These are phyloP conservation scores for Hemaris fuciformis DNA, from an alignment of 2,888 invertebrate genomes.

Conservation along the genomic window DNA sequence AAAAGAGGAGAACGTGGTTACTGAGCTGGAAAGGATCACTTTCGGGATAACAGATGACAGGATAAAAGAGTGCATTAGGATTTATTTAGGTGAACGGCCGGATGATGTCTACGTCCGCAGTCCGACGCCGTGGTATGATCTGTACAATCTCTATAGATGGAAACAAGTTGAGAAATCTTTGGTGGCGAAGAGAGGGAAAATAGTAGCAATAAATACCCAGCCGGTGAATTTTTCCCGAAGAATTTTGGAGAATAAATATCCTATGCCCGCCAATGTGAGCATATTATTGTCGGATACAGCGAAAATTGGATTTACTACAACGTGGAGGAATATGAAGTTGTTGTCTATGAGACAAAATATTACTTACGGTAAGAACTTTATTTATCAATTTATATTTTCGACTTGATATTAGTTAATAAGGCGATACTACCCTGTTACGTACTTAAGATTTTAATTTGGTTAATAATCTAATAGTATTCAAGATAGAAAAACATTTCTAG, in stretches of 20 bases:
- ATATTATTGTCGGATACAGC: background rate
- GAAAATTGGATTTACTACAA: background rate
- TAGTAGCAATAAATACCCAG: background rate
- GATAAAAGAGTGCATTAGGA: slow-evolving; percentile 18
- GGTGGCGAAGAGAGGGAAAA: background rate
- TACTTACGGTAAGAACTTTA: background rate
- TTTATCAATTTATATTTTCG: too few relatives aligned
- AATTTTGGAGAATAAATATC: slow-evolving; percentile 1
- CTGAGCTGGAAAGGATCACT: background rate
- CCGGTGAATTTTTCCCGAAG: slow-evolving; percentile 5
- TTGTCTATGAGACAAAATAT: slow-evolving; percentile 6
- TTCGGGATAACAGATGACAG: slow-evolving; percentile 3
- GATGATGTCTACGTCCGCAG: slow-evolving; percentile 20
- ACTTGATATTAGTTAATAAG: too few relatives aligned
- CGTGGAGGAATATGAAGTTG: background rate
- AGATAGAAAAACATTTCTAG: too few relatives aligned
- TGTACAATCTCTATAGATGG: slow-evolving; percentile 32
- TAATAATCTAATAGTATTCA: too few relatives aligned
- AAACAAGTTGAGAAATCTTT: background rate
- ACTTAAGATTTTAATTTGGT: too few relatives aligned
- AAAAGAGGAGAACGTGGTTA: slow-evolving; percentile 18
- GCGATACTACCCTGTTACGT: too few relatives aligned
- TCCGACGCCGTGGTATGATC: slow-evolving; percentile 37
- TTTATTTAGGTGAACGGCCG: slow-evolving; percentile 17
- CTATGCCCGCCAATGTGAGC: background rate